Evolutionary conservation across 2,888 invertebrate species (phyloP).

Genomic region (Linnaemya vulpina): DNA sequence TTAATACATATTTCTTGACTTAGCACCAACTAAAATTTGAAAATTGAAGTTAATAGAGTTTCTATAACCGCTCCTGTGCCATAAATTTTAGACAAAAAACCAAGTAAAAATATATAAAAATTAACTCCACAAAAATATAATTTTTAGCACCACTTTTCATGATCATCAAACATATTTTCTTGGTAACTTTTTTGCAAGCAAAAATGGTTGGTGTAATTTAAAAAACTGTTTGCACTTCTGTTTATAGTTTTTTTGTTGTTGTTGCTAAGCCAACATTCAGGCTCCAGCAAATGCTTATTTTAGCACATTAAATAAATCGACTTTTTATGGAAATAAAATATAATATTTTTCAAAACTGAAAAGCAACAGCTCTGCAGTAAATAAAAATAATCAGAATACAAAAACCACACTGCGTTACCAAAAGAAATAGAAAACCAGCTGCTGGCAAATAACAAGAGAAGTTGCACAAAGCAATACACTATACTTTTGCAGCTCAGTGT

Average conservation of each 20-base stretch:
- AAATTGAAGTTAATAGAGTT: too few relatives aligned
- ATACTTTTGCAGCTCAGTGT: not conserved
- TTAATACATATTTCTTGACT: too few relatives aligned
- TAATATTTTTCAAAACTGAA: not conserved
- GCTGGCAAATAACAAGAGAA: not conserved
- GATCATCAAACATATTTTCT: not conserved
- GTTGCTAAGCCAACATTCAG: not conserved
- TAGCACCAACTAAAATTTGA: too few relatives aligned
- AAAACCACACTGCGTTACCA: not conserved
- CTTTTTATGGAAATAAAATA: conserved; percentile 32
- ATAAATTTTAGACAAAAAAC: too few relatives aligned
- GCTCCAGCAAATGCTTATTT: not conserved
- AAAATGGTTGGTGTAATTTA: too few relatives aligned
- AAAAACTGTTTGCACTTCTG: conserved; percentile 36
- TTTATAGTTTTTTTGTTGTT: not conserved
- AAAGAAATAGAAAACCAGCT: not conserved
- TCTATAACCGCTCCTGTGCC: too few relatives aligned
- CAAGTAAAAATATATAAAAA: too few relatives aligned
- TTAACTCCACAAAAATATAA: too few relatives aligned
- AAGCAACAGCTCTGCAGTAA: not conserved
- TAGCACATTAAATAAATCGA: conserved; percentile 29
- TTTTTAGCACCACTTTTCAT: too few relatives aligned
- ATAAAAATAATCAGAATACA: conserved; percentile 19
- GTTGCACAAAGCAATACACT: not conserved
- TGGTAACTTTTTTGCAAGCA: not conserved